phyloP scores from a whole-genome alignment of 1,140 invertebrate genomes.

The Pseudoatta argentina region DNA sequence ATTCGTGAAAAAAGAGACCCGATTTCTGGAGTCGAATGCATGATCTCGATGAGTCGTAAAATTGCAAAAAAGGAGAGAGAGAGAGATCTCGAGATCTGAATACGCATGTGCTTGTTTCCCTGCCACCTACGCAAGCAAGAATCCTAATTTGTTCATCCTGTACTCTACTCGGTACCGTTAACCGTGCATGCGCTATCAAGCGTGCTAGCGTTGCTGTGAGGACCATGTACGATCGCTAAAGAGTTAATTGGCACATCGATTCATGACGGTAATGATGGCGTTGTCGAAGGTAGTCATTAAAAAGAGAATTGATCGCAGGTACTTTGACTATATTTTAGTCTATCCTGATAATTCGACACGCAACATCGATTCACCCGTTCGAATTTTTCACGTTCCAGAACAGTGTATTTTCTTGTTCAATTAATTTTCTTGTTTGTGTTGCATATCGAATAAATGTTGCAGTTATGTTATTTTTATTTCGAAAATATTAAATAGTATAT shows the following conservation, averaged over 20 bases:
- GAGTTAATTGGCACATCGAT: conserved; percentile 64
- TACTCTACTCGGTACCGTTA: conserved; percentile 48
- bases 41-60: conserved; percentile 52
- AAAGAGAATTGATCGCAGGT: conserved; percentile 30
- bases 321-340: conserved; percentile 24
- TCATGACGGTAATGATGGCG: conserved; percentile 44
- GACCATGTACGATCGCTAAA: conserved; percentile 41
- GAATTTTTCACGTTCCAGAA: background rate
- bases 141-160: conserved; percentile 66
- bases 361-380: background rate
- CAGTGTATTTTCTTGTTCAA: background rate
- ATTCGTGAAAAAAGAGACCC: background rate
- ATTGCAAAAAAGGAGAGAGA: conserved; percentile 20
- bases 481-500: background rate
- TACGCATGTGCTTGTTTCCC: background rate
- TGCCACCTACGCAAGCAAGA: conserved; percentile 59
- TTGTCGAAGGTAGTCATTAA: conserved; percentile 41
- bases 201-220: background rate
- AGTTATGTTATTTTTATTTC: background rate
- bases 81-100: background rate
- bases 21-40: conserved; percentile 1
- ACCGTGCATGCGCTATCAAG: conserved; percentile 27
- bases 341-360: background rate
- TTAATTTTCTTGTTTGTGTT: background rate
- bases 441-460: background rate